phyloP scores from a whole-genome alignment of 2,888 invertebrate genomes.

The Hyles lineata region DNA sequence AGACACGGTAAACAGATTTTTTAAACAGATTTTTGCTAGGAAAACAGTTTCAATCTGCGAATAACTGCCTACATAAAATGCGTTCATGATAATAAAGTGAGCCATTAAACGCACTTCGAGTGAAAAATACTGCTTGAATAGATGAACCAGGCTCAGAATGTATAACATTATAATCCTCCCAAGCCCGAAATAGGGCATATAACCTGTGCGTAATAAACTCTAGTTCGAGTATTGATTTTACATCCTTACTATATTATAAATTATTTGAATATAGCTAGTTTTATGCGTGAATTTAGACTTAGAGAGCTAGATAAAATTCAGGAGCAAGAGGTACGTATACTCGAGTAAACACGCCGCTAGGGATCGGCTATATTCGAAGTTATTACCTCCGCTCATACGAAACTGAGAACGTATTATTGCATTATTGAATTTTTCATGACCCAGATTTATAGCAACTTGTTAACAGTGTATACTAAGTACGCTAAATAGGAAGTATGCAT shows the following conservation, averaged over 20 bases:
- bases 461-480: not conserved
- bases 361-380: not conserved
- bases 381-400: not conserved
- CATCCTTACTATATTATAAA: too few species aligned
- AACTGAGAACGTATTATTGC: not conserved
- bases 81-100: not conserved
- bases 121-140: not conserved
- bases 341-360: not conserved
- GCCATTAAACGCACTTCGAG: not conserved
- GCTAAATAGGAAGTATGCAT: too few species aligned
- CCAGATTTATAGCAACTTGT: not conserved
- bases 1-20: not conserved
- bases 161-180: not conserved
- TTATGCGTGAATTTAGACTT: not conserved
- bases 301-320: not conserved
- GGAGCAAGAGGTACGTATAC: not conserved
- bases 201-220: not conserved
- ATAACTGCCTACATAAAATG: conserved; percentile 5
- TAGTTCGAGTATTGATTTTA: not conserved
- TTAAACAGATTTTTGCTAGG: conserved; percentile 26
- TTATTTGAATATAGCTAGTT: not conserved
- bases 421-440: not conserved
- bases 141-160: not conserved
- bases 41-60: conserved; percentile 5
- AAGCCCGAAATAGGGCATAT: not conserved